Evolutionary conservation across 2,888 invertebrate species (phyloP).

Genomic region (Orthosia incerta): DNA sequence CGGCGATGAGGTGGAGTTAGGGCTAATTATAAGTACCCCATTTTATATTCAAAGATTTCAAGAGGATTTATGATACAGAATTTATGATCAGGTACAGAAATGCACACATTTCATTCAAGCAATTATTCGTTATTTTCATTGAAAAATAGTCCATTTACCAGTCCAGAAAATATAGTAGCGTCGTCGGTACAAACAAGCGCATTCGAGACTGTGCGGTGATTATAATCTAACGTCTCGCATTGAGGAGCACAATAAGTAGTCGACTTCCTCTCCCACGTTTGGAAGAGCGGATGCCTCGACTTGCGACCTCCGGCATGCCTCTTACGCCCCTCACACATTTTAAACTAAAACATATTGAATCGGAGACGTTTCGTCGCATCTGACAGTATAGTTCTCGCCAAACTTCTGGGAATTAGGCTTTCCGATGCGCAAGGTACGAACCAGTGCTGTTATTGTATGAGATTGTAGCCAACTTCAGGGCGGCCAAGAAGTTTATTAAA

Average conservation of each 20-base stretch:
- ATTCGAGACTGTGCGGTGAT: constrained; percentile 73
- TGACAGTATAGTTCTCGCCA: constrained; percentile 8
- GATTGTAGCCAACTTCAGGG: no score
- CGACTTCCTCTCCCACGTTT: constrained; percentile 90
- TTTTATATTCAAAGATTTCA: constrained; percentile 1
- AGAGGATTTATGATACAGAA: not conserved
- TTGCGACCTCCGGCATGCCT: constrained; percentile 84
- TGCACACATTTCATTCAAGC: constrained; percentile 14
- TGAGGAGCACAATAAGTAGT: constrained; percentile 90
- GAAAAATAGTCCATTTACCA: constrained; percentile 61
- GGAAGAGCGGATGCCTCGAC: constrained; percentile 85
- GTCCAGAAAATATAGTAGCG: constrained; percentile 68
- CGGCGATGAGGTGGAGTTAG: not conserved
- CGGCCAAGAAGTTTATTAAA: not conserved
- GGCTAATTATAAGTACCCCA: not conserved
- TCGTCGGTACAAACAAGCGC: constrained; percentile 69
- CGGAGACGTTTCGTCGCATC: constrained; percentile 45
- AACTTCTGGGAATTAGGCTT: no score
- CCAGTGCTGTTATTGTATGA: no score
- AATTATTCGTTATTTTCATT: constrained; percentile 21
- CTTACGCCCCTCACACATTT: constrained; percentile 75
- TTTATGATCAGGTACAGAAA: no score
- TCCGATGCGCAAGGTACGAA: no score
- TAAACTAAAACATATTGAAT: constrained; percentile 66
- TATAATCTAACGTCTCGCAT: constrained; percentile 86